Percentiles rank a stretch among this genome's conserved stretches.
phyloP scores from a whole-genome alignment of 2,113 vertebrate species.

The Astatotilapia flaviijosephi region DNA sequence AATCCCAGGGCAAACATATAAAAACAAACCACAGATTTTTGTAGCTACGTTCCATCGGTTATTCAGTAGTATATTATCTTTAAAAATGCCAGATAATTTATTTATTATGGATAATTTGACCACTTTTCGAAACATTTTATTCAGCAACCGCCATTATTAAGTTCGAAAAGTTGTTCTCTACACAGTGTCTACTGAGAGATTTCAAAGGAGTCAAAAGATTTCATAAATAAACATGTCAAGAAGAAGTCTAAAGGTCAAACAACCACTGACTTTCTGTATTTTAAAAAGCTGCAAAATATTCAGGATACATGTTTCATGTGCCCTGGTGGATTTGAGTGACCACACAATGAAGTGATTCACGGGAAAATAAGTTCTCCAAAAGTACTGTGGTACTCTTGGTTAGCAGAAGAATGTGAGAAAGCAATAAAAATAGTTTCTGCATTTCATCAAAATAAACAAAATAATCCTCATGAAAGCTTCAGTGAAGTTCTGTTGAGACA shows the following conservation, averaged over 20 bases:
- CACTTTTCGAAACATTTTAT: not conserved
- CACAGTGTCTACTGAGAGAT: not conserved
- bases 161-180: not conserved
- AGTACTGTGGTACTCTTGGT: not conserved
- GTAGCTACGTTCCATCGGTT: not conserved
- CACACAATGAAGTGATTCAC: constrained; percentile 38
- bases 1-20: not conserved
- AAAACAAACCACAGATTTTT: not conserved
- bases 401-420: constrained; percentile 8
- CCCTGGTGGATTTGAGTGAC: constrained; percentile 14
- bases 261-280: constrained; percentile 32
- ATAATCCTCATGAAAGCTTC: constrained; percentile 26
- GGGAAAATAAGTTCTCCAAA: not conserved
- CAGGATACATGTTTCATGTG: constrained; percentile 1
- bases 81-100: not conserved
- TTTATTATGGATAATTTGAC: not conserved
- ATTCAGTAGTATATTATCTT: not conserved
- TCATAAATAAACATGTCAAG: constrained; percentile 52
- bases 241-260: constrained; percentile 39
- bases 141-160: not conserved
- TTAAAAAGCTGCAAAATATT: constrained; percentile 28
- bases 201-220: constrained; percentile 6
- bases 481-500: constrained; percentile 2
- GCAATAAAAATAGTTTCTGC: constrained; percentile 15
- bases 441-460: constrained; percentile 46